Percentiles rank a stretch among this genome's conserved stretches.
phyloP scores from a whole-genome alignment of 2,888 invertebrate species.

The Nomada goodeniana region DNA sequence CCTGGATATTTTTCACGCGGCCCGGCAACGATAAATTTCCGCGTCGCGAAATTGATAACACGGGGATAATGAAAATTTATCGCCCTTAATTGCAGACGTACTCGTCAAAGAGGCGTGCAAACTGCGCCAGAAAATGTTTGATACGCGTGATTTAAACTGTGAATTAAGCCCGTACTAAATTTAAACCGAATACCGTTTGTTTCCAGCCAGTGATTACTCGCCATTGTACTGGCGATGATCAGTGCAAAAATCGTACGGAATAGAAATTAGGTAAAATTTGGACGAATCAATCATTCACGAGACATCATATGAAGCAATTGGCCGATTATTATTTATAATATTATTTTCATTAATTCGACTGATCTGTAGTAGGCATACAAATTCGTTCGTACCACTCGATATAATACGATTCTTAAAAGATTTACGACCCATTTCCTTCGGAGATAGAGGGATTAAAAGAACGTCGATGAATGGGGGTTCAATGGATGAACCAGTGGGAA shows the following conservation, averaged over 20 bases:
- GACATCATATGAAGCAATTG: no score
- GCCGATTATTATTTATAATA: no score
- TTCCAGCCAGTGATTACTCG: no score
- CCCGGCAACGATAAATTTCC: slow-evolving; percentile 35
- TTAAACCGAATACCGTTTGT: no score
- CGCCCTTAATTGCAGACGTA: neutral
- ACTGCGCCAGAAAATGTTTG: neutral
- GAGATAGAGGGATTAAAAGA: slow-evolving; percentile 23
- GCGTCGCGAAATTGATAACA: slow-evolving; percentile 26
- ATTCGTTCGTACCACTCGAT: neutral
- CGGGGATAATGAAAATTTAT: slow-evolving; percentile 34
- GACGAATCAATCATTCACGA: no score
- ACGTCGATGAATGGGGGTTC: slow-evolving; percentile 18
- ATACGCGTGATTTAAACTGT: neutral
- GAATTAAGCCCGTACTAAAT: neutral
- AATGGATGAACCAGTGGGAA: slow-evolving; percentile 14
- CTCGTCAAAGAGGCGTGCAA: neutral
- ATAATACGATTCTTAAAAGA: slow-evolving; percentile 7
- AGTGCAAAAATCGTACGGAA: no score
- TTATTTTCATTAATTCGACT: neutral
- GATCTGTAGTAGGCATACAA: neutral
- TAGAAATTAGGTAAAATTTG: no score
- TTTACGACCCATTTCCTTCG: slow-evolving; percentile 37
- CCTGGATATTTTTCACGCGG: slow-evolving; percentile 26
- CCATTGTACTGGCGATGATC: no score